Base-by-base conservation (phyloP, 2,797 vertebrate genomes). In the Rhinichthys osculus region DNA sequence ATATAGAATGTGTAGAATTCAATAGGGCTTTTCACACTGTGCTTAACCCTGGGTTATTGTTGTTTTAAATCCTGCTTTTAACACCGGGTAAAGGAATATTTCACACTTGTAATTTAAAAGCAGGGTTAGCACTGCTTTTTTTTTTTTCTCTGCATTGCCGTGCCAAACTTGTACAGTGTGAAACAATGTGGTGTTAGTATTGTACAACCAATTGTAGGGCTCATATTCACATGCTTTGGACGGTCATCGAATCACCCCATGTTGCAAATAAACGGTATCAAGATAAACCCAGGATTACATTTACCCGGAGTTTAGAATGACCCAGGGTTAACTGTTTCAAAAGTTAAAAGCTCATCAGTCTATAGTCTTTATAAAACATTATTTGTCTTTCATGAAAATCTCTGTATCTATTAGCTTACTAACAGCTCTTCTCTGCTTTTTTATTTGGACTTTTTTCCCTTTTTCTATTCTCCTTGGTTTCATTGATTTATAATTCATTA, bases 401-500 rank as follows among this genome's bases (percentile, higher is more conserved):
- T 71, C 42, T 76, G 66, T 27, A 38, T 72, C n/a, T 59, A 30
- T 76, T 8, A 80, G 70, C 77, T 80, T 66, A 78, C 71, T 87
- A 83, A 89, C 44, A 59, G 23, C 14, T 64, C 35, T 70, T 71
- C 66, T 86, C 59, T 87, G 69, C 19, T 83, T 84, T 81, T 19
- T 44, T 62, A 62, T 81, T 50, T 83, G 50, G 3, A 44, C 30
- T 64, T 54, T 64, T 54, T 69, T 23, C 21, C 16, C 40, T 73
- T 50, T 78, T 69, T 52, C 42, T 50, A 2, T 59, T 47, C 13
- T 81, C 23, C 47, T 78, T 44, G 8, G n/a, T 66, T 77, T 83
- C 3, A 23, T 73, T 21, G 35, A 79, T 66, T 72, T 21, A 54
- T 23, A 17, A 72, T 73, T 44, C 4, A 57, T 85, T 64, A n/a